Evolutionary conservation across 2,797 vertebrate species (phyloP), one percentile per base, ranked within the genome.

Genomic region (Echiichthys vipera): DNA sequence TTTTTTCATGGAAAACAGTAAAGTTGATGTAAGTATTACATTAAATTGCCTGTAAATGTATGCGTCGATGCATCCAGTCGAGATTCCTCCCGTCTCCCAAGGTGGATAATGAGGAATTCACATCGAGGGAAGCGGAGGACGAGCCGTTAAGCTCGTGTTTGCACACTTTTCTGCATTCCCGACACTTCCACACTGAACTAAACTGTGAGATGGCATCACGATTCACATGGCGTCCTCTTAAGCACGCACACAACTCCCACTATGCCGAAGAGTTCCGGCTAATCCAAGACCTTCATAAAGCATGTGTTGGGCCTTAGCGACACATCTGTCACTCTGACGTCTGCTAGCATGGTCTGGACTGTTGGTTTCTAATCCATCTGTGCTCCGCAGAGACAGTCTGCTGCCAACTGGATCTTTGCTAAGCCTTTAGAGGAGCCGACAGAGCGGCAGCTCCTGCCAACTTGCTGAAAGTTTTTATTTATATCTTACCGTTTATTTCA

Each of bases 281-380:
- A 90, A 92, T 92, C 90, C 89, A 58, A 64, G 88, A 88, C 90
- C 89, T 91, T 80, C 84, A 83, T 78, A 78, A 91, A 92, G 87
- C 90, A 91, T 92, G 87, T 90, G 89, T 75, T 81, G 83, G 88
- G 88, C 88, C 79, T 91, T 59, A 88, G 83, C 67, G 66, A 66
- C 85, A 88, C 89, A 89, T 93, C 92, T 88, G 89, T 88, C 90
- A 84, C 80, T 81, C 88, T 91, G 86, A 88, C 79, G 85, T 90
- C 83, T 49, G 74, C 86, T 89, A 71, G 65, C 77, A 63, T 55
- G 78, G 81, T 83, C 85, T 88, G 90, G 83, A 82, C 86, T 74
- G 81, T 61, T 40, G 80, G 46, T 77, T 87, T 80, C 85, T 93
- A 90, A 93, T 91, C 90, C 92, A 88, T 90, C 89, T 87, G 90